Evolutionary conservation across 2,888 invertebrate genomes (phyloP).

Genomic region (Lycaena phlaeas): DNA sequence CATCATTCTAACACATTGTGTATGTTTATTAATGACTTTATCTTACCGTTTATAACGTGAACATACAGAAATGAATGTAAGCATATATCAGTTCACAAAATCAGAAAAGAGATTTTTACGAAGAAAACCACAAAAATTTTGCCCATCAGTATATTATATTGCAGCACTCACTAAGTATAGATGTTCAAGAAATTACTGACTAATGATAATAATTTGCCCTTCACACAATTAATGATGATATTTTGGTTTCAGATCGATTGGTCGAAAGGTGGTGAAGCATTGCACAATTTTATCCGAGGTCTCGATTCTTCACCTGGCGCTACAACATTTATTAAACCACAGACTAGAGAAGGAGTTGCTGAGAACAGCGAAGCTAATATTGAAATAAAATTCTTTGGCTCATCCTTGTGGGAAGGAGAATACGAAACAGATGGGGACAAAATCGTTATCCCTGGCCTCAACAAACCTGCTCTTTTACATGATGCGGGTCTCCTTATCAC

Average conservation of each 20-base stretch:
- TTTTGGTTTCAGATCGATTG: constrained; percentile 81
- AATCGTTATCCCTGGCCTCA: constrained; percentile 75
- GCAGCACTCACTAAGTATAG: too few relatives aligned
- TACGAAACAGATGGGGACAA: constrained; percentile 69
- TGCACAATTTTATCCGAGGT: constrained; percentile 95
- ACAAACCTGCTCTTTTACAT: constrained; percentile 79
- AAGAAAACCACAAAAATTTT: too few relatives aligned
- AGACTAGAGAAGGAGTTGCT: constrained; percentile 46
- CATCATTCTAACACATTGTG: too few relatives aligned
- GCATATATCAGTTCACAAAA: too few relatives aligned
- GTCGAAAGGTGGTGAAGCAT: constrained; percentile 76
- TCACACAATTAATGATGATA: too few relatives aligned
- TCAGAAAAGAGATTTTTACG: too few relatives aligned
- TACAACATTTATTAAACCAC: constrained; percentile 69
- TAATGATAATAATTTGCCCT: too few relatives aligned
- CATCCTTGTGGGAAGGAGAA: constrained; percentile 77
- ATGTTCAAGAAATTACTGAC: too few relatives aligned
- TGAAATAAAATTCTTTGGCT: constrained; percentile 80
- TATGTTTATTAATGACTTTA: too few relatives aligned
- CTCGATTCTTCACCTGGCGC: constrained; percentile 97
- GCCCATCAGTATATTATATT: too few relatives aligned
- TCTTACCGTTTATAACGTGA: too few relatives aligned
- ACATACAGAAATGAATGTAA: too few relatives aligned
- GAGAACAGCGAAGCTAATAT: constrained; percentile 39
- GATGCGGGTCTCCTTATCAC: constrained; percentile 84